These are phyloP conservation scores for Neotoma lepida DNA, from an alignment of 2,113 vertebrate species.

Conservation along the genomic window DNA sequence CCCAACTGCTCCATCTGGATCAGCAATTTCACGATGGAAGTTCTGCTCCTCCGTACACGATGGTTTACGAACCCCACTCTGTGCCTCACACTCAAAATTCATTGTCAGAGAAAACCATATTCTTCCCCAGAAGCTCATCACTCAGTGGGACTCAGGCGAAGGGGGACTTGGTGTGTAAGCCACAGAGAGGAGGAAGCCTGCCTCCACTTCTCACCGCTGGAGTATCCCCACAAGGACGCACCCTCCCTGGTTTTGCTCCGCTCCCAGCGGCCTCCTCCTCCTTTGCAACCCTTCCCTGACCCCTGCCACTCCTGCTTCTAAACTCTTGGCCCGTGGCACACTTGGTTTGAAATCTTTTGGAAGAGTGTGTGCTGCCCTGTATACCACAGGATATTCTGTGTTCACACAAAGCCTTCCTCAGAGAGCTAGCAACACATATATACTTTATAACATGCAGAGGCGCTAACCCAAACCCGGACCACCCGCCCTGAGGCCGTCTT, in stretches of 20 bases:
- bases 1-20: not conserved
- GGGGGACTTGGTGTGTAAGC: rapidly evolving
- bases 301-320: not conserved
- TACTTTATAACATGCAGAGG: not conserved
- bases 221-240: not conserved
- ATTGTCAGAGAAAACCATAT: not conserved
- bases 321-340: not conserved
- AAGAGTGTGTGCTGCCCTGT: not conserved
- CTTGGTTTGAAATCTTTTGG: not conserved
- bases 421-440: no score
- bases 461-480: not conserved
- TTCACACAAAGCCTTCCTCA: not conserved
- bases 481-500: not conserved
- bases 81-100: not conserved
- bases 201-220: not conserved
- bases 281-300: not conserved
- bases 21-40: not conserved
- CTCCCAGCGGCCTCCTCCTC: not conserved
- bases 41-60: not conserved
- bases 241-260: not conserved
- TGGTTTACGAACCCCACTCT: not conserved
- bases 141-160: not conserved
- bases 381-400: not conserved
- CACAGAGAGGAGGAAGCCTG: not conserved
- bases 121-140: not conserved